Percentiles rank a stretch among this genome's conserved stretches.
These are phyloP conservation scores for Sylvietta virens DNA, from an alignment of 2,113 vertebrate species.

Conservation along the genomic window DNA sequence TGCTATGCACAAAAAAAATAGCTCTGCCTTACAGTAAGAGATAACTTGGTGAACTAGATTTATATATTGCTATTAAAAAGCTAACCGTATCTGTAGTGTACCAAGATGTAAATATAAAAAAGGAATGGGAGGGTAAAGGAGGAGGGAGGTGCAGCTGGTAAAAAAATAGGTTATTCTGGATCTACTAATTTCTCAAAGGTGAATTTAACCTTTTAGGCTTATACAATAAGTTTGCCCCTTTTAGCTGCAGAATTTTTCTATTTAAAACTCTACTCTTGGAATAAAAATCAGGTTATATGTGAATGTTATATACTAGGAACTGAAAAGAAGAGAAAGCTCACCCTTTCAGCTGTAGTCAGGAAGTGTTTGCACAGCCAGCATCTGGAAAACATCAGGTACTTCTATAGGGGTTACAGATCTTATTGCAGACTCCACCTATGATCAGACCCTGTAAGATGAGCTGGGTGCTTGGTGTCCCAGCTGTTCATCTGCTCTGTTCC, in stretches of 20 bases:
- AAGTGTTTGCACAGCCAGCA: background rate
- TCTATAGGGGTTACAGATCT: background rate
- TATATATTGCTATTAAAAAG: background rate
- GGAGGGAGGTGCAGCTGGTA: background rate
- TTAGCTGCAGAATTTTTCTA: background rate
- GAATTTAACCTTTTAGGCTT: background rate
- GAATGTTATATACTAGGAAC: fast-evolving
- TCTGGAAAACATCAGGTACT: background rate
- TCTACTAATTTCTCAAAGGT: background rate
- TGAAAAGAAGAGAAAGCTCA: background rate
- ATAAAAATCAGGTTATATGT: background rate
- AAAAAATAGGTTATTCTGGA: background rate
- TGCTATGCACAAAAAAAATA: background rate
- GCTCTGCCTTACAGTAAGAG: background rate
- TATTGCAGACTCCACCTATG: background rate
- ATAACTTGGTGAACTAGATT: background rate
- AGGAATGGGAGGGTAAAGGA: fast-evolving
- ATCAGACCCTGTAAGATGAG: background rate
- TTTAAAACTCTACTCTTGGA: background rate
- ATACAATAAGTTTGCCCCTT: background rate
- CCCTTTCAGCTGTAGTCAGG: background rate
- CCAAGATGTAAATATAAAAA: background rate
- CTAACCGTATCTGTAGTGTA: background rate
- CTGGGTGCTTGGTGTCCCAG: background rate
- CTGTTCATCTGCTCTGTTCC: background rate